Evolutionary conservation across 2,888 invertebrate species (phyloP).

Genomic region (Sericinus montela): DNA sequence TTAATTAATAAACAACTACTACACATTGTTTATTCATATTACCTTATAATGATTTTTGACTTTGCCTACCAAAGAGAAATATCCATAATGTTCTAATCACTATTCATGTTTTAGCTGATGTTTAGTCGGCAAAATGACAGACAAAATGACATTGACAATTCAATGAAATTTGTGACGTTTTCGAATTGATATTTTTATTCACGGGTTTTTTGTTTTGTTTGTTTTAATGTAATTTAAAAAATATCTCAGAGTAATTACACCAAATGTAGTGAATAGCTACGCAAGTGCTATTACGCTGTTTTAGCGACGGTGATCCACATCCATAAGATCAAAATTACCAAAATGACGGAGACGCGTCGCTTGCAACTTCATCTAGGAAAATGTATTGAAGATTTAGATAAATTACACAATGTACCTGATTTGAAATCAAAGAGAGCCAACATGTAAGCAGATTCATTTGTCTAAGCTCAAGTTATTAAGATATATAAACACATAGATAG

Average conservation of each 20-base stretch:
- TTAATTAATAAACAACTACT: too few species aligned
- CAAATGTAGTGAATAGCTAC: constrained; percentile 60
- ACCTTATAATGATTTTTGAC: too few species aligned
- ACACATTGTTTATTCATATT: too few species aligned
- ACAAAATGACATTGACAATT: too few species aligned
- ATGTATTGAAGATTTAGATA: constrained; percentile 79
- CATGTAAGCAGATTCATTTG: constrained; percentile 57
- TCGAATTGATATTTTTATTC: constrained; percentile 41
- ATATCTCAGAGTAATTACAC: constrained; percentile 43
- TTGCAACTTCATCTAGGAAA: constrained; percentile 77
- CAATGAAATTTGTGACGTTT: constrained; percentile 38
- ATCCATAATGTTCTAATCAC: too few species aligned
- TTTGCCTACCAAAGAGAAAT: too few species aligned
- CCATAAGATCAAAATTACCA: constrained; percentile 39
- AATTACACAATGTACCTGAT: constrained; percentile 68
- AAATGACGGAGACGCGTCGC: constrained; percentile 71
- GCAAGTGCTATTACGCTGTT: constrained; percentile 28
- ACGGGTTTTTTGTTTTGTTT: constrained; percentile 66
- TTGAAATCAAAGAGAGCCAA: constrained; percentile 70
- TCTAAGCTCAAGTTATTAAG: not conserved
- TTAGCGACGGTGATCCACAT: constrained; percentile 9
- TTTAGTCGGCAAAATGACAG: too few species aligned
- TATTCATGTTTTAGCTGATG: too few species aligned
- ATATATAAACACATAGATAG: not conserved
- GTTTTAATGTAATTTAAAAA: constrained; percentile 47